Conservation (phyloP, 2,888 invertebrate species). For the Taphrorychus bicolor region DNA sequence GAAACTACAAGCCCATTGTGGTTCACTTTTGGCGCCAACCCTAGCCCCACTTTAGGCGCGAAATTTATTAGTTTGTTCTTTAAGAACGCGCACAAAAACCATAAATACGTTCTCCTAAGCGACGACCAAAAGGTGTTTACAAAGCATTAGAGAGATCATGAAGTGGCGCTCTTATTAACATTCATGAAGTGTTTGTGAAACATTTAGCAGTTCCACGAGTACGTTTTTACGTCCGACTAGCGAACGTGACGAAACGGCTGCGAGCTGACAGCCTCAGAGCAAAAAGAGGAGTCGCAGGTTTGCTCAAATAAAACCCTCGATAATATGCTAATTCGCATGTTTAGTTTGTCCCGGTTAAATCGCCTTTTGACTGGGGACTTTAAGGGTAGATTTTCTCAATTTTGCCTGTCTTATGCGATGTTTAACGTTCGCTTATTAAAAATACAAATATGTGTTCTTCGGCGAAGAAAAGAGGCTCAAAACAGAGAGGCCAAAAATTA, state of each 20-base stretch:
- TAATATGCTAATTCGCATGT: constrained; percentile 39
- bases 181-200: constrained; percentile 57
- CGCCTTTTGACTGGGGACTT: constrained; percentile 13
- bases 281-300: constrained; percentile 38
- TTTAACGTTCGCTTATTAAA: too few relatives aligned
- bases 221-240: constrained; percentile 53
- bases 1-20: too few relatives aligned
- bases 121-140: constrained; percentile 52
- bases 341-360: constrained; percentile 35
- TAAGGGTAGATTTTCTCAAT: constrained; percentile 5
- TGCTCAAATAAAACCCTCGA: constrained; percentile 39
- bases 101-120: too few relatives aligned
- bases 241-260: constrained; percentile 50
- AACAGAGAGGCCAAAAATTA: constrained; percentile 38
- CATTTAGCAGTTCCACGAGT: constrained; percentile 57
- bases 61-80: too few relatives aligned
- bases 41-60: too few relatives aligned
- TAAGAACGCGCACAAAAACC: too few relatives aligned
- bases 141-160: constrained; percentile 47
- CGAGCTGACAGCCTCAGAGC: constrained; percentile 35
- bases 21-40: too few relatives aligned
- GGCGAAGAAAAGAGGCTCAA: constrained; percentile 27
- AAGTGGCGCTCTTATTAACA: constrained; percentile 55
- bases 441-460: too few relatives aligned
- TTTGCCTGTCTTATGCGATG: constrained; percentile 4